Base-by-base conservation (phyloP, 2,888 invertebrate genomes). In the Agriotes lineatus region DNA sequence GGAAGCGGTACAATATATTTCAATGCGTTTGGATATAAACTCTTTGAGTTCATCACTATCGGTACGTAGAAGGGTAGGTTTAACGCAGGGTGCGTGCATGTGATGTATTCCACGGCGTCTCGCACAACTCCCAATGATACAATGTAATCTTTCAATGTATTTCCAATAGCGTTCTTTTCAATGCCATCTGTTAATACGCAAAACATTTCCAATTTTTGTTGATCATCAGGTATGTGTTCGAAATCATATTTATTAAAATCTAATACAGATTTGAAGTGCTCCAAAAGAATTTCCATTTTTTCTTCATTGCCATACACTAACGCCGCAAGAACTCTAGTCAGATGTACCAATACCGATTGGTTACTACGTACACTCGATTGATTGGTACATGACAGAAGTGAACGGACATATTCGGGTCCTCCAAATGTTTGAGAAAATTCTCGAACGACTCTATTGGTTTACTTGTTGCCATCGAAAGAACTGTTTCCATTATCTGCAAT, bases 11-110 rank as follows among this genome's bases (percentile, higher is more conserved):
- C 86, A 59, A 97, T 95, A 83, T 96, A 97, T 81, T 97, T 97
- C 70, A 99, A 87, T 1, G 96, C 95, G 97, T 72, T 95, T 94
- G 5, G 94, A 93, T 76, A 98, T 95, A 83, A 98, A 98, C 84
- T 97, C 96, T 84, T 97, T 98, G 85, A 99, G 89, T 82, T 97
- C 96, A 78, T 97, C 96, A 54, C 97, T 97, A 78, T 95, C 95
- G 0, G 94, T 94, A 73, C 94, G 88, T 69, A 95, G 86, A n/a
- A 96, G 85, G 0, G 96, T 95, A 1, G 96, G 94, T 78, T 95
- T 96, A 30, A 96, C 94, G 76, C 94, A 93, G 0, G 97, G 97
- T 0, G 97, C 96, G 82, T 96, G 92, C 82, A 90, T 89, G 90
- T 91, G 71, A 95, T 94, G 81, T 95, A 95, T 71, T 93, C 91